Percentiles rank a stretch among this genome's conserved stretches.
Evolutionary conservation across 2,797 vertebrate genomes (phyloP).

Genomic region (Peromyscus attwateri): DNA sequence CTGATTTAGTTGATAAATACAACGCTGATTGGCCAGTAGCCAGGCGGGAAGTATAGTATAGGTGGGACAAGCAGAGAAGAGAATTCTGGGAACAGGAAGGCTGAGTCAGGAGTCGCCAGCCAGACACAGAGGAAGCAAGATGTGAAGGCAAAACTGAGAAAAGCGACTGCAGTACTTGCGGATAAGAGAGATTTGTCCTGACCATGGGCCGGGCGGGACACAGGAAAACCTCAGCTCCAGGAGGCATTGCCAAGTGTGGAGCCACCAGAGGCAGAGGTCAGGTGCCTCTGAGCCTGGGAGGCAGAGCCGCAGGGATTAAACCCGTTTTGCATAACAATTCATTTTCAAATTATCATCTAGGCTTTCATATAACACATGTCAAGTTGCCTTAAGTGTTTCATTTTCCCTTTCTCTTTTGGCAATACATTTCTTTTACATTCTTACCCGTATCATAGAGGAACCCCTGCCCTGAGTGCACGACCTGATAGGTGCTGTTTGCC

Average conservation of each 20-base stretch:
- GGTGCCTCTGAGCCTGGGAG: neutral
- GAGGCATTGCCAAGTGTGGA: neutral
- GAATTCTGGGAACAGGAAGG: too few relatives aligned
- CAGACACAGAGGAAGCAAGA: too few relatives aligned
- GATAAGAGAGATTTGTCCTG: too few relatives aligned
- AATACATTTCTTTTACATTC: neutral
- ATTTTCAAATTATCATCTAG: neutral
- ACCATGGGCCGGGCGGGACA: too few relatives aligned
- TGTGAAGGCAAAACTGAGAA: too few relatives aligned
- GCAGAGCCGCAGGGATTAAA: neutral
- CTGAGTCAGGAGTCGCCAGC: too few relatives aligned
- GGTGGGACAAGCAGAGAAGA: too few relatives aligned
- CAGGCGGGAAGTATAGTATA: too few relatives aligned
- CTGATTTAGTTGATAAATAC: too few relatives aligned
- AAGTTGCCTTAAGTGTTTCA: neutral
- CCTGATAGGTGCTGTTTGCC: neutral
- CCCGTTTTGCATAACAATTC: neutral
- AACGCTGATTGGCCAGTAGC: too few relatives aligned
- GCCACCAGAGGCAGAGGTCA: neutral
- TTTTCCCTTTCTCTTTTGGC: neutral
- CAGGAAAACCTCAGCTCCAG: neutral
- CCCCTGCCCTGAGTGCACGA: fast-evolving
- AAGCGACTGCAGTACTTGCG: too few relatives aligned
- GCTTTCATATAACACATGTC: neutral
- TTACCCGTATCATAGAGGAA: fast-evolving